Evolutionary conservation across 2,888 invertebrate species (phyloP).

Genomic region (Zaprionus bogoriensis): DNA sequence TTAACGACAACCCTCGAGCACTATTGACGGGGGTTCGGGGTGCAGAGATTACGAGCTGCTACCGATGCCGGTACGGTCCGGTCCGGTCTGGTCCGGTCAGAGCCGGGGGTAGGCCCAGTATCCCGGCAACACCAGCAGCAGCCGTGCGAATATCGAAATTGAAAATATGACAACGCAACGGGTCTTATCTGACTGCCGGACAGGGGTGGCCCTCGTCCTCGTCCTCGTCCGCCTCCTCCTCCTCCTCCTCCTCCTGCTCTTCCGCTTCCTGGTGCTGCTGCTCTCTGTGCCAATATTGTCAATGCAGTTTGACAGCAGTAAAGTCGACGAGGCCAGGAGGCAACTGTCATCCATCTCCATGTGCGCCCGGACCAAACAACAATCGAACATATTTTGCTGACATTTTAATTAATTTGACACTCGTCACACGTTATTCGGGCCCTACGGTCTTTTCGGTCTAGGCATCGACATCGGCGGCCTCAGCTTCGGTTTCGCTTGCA

Average conservation of each 20-base stretch:
- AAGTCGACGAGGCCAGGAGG: slow-evolving; percentile 34
- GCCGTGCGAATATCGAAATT: slow-evolving; percentile 67
- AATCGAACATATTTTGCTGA: slow-evolving; percentile 77
- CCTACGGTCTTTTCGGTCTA: slow-evolving; percentile 24
- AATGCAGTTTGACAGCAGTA: slow-evolving; percentile 68
- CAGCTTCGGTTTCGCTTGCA: slow-evolving; percentile 7
- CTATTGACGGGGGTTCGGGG: slow-evolving; percentile 52
- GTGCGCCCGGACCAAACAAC: slow-evolving; percentile 39
- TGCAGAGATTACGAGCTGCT: slow-evolving; percentile 25
- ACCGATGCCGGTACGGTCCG: slow-evolving; percentile 14
- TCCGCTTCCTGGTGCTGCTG: too few relatives aligned
- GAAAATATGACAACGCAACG: slow-evolving; percentile 70
- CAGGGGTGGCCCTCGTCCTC: slow-evolving; percentile 28
- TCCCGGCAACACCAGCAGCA: slow-evolving; percentile 42
- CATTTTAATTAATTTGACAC: slow-evolving; percentile 79
- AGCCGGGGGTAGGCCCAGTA: too few relatives aligned
- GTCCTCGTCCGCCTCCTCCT: too few relatives aligned
- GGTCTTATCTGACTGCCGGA: slow-evolving; percentile 18
- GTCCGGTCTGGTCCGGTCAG: not conserved
- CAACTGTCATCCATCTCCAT: slow-evolving; percentile 70
- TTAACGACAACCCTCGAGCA: slow-evolving; percentile 60
- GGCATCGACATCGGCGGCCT: too few relatives aligned
- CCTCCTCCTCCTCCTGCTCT: too few relatives aligned
- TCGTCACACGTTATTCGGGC: slow-evolving; percentile 58
- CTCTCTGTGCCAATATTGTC: slow-evolving; percentile 62